Percentiles rank a stretch among this genome's conserved stretches.
Evolutionary conservation across 2,113 vertebrate genomes (phyloP).

Genomic region (Trichechus manatus): DNA sequence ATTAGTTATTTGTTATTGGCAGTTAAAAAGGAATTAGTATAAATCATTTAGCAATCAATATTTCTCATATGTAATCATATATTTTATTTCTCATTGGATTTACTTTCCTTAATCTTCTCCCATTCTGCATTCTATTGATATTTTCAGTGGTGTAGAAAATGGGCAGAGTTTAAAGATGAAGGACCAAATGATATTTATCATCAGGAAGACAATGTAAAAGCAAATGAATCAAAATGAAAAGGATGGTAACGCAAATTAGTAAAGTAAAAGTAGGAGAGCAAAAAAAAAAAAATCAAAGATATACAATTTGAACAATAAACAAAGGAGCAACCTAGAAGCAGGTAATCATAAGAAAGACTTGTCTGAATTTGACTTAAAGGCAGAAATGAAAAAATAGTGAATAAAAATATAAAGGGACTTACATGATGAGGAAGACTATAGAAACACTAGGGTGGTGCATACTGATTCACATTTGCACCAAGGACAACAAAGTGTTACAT

Average conservation of each 20-base stretch:
- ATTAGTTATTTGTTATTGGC: not conserved
- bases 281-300: conserved; percentile 78
- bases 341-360: conserved; percentile 65
- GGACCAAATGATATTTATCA: conserved; percentile 67
- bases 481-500: not conserved
- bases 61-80: not conserved
- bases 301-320: conserved; percentile 74
- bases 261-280: conserved; percentile 66
- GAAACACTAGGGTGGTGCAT: conserved; percentile 53
- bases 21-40: not conserved
- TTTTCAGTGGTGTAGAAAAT: conserved; percentile 55
- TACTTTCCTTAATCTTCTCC: not conserved
- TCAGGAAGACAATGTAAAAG: conserved; percentile 38
- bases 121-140: not conserved
- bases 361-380: conserved; percentile 67
- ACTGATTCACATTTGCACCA: conserved; percentile 64
- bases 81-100: not conserved
- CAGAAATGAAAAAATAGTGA: conserved; percentile 59
- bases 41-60: not conserved
- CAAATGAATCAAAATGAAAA: conserved; percentile 68
- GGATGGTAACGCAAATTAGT: conserved; percentile 72
- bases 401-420: conserved; percentile 66
- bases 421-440: conserved; percentile 56
- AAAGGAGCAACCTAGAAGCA: conserved; percentile 61
- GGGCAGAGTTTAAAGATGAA: conserved; percentile 62